Evolutionary conservation across 2,797 vertebrate species (phyloP), one percentile per base, ranked within the genome.

Genomic region (Aythya fuligula): DNA sequence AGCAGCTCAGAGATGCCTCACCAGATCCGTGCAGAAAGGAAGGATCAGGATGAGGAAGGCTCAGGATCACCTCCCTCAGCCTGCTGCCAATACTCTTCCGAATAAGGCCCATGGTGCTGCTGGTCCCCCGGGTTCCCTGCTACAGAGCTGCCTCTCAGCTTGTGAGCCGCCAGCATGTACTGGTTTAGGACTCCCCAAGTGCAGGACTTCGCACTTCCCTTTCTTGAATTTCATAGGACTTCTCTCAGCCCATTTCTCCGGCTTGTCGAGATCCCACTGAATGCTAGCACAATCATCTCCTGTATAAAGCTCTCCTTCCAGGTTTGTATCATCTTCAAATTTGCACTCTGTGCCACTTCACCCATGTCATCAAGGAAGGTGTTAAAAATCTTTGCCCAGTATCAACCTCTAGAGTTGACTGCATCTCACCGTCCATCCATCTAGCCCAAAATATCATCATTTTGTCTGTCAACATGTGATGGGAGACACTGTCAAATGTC

Each of bases 61-160:
- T 30, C 24, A 41, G 36, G 24, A 51, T 25, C 30, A 41, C 34
- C 25, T 39, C 36, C 19, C 43, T 53, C 51, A 53, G 51, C 51
- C 51, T 6, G 14, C 51, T 53, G 51, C 32, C n/a, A 49, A 49
- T 34, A 17, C 43, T 47, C 32, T 34, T 41, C 27, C 7, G 13
- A 38, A 8, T 0, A 2, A 4, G 2, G 49, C 32, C 34, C 39
- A 10, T 5, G 27, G 54, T 17, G 30, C 28, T 14, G 27, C 8
- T 27, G 41, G 24, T 19, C 8, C 16, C 34, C 22, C 8, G 6
- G 1, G 5, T 11, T 28, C 49, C 54, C 43, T 30, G 34, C 57
- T 15, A 28, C 47, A 82, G 72, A 45, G 27, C 39, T 72, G n/a
- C n/a, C 45, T 72, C 27, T 72, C 58, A 54, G 17, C 27, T 17